A percentile compares a stretch with the other conserved stretches of the same genome.
Evolutionary conservation across 1,140 invertebrate species (phyloP).

Genomic region (Tetragnatha versicolor): DNA sequence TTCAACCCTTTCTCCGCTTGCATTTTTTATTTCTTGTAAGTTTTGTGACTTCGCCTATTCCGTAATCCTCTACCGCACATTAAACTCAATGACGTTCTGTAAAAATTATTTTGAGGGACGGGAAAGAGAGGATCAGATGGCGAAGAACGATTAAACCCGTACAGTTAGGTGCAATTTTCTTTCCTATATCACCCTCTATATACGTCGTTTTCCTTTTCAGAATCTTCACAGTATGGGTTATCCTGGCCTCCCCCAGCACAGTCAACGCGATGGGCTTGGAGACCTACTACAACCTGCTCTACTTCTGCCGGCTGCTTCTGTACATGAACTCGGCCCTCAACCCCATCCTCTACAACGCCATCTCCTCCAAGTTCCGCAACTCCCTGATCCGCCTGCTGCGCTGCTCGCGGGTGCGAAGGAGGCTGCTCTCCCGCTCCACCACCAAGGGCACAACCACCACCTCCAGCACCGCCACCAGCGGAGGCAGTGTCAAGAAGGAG

Average conservation of each 20-base stretch:
- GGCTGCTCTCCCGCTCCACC: conserved; percentile 15
- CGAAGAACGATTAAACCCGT: too few species aligned
- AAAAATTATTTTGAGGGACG: too few species aligned
- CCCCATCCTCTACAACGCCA: conserved; percentile 83
- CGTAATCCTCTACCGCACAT: too few species aligned
- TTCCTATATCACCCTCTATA: too few species aligned
- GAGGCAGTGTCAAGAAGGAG: conserved; percentile 24
- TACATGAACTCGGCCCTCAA: conserved; percentile 90
- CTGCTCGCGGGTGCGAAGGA: conserved; percentile 21
- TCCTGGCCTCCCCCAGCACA: conserved; percentile 72
- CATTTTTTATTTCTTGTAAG: too few species aligned
- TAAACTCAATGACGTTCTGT: too few species aligned
- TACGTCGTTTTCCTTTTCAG: conserved; percentile 61
- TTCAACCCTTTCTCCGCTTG: too few species aligned
- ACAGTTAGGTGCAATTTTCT: too few species aligned
- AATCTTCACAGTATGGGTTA: conserved; percentile 83
- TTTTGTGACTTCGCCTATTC: too few species aligned
- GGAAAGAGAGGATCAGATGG: too few species aligned
- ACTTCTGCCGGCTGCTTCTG: conserved; percentile 84
- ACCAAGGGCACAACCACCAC: conserved; percentile 42
- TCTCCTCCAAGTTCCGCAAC: conserved; percentile 89
- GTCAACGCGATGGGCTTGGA: conserved; percentile 75
- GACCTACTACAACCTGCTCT: conserved; percentile 83
- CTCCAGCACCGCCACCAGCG: conserved; percentile 33
- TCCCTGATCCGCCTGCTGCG: conserved; percentile 70